A percentile compares a stretch with the other conserved stretches of the same genome.
phyloP scores from a whole-genome alignment of 2,113 vertebrate genomes.

The Onychorhynchus coronatus region DNA sequence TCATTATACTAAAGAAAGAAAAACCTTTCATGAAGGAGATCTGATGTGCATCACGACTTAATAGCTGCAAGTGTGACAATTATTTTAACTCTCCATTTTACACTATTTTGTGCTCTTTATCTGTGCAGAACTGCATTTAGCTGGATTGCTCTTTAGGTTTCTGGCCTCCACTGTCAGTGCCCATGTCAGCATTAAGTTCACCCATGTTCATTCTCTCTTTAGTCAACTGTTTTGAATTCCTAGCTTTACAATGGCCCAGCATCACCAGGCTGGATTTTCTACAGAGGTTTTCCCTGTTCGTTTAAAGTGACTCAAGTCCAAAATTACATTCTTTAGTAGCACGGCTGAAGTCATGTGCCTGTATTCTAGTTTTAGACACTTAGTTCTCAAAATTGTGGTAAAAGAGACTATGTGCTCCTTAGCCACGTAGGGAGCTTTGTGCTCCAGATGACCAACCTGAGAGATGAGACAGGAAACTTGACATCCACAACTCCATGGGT shows the following conservation, averaged over 20 bases:
- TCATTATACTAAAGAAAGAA: not conserved
- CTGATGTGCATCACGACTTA: not conserved
- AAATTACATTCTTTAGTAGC: not conserved
- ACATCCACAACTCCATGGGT: not conserved
- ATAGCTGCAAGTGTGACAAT: not conserved
- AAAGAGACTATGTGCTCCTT: not conserved
- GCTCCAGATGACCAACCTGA: not conserved
- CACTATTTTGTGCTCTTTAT: not conserved
- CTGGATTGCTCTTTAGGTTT: not conserved
- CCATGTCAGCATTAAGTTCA: not conserved
- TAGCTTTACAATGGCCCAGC: not conserved
- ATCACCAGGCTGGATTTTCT: not conserved
- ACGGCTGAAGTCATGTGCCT: not conserved
- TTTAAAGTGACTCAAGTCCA: not conserved
- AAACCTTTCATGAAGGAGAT: not conserved
- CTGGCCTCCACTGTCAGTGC: fast-evolving
- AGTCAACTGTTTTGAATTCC: not conserved
- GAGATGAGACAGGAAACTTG: not conserved
- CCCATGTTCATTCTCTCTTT: not conserved
- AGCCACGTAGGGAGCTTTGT: not conserved
- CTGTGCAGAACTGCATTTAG: fast-evolving
- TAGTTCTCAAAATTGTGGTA: not conserved
- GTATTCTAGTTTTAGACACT: not conserved
- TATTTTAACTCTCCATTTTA: not conserved
- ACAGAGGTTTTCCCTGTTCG: not conserved